Evolutionary conservation across 2,797 vertebrate species (phyloP).

Genomic region (Eulemur mongoz): DNA sequence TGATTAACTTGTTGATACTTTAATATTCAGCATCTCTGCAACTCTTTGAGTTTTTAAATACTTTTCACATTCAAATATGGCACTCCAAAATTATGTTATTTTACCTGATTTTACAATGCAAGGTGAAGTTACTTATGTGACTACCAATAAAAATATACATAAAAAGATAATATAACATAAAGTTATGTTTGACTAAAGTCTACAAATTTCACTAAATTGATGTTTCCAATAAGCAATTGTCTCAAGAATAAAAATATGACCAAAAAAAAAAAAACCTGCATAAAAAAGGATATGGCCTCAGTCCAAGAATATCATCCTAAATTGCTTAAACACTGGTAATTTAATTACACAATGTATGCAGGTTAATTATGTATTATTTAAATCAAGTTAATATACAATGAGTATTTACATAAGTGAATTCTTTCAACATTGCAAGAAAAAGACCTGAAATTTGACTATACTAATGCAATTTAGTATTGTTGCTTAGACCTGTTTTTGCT

Average conservation of each 20-base stretch:
- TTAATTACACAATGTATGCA: conserved; percentile 47
- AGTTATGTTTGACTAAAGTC: background rate
- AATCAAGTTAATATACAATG: background rate
- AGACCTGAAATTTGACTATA: background rate
- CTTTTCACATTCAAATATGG: background rate
- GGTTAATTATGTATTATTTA: conserved; percentile 39
- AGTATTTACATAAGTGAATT: background rate
- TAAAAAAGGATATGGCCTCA: background rate
- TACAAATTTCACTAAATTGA: conserved; percentile 28
- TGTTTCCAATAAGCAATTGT: background rate
- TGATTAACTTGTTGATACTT: background rate
- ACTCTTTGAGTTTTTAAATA: background rate
- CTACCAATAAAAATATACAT: background rate
- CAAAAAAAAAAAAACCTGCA: background rate
- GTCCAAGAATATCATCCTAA: conserved; percentile 31
- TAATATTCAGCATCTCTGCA: background rate
- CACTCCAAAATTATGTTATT: conserved; percentile 7
- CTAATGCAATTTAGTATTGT: background rate
- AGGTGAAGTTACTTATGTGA: background rate
- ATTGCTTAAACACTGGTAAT: conserved; percentile 17
- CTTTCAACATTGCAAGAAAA: conserved; percentile 39
- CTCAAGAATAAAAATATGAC: background rate
- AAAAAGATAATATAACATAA: background rate
- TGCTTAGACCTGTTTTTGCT: background rate
- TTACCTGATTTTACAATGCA: background rate